Percentiles rank a stretch among this genome's conserved stretches.
phyloP scores from a whole-genome alignment of 2,113 vertebrate species.

The Halcyon senegalensis region DNA sequence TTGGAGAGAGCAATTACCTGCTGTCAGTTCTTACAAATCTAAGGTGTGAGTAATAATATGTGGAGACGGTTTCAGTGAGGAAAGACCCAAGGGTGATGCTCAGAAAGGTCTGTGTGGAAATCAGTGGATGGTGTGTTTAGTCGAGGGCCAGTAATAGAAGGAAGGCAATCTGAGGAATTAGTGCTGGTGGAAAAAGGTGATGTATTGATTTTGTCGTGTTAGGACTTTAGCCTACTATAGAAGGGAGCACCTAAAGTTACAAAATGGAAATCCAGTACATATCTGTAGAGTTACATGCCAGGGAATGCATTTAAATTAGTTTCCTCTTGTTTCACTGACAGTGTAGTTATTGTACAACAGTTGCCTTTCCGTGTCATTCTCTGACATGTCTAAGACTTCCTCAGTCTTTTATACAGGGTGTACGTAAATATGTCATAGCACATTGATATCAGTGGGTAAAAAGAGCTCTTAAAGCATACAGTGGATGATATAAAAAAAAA shows the following conservation, averaged over 20 bases:
- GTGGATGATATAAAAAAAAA: not conserved
- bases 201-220: not conserved
- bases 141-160: not conserved
- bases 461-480: conserved; percentile 23
- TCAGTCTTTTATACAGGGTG: not conserved
- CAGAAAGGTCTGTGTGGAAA: rapidly evolving
- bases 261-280: not conserved
- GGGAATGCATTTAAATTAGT: conserved; percentile 9
- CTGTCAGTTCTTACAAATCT: not conserved
- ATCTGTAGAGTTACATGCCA: not conserved
- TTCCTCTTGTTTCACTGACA: conserved; percentile 10
- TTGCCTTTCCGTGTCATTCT: conserved; percentile 27
- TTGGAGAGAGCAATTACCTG: not conserved
- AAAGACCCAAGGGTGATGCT: not conserved
- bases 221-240: not conserved
- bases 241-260: not conserved
- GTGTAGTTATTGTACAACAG: not conserved
- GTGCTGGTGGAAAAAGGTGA: not conserved
- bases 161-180: not conserved
- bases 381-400: conserved; percentile 14
- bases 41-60: not conserved
- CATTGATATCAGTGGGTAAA: not conserved
- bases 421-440: conserved; percentile 29
- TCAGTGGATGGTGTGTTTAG: not conserved
- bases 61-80: not conserved